phyloP scores from a whole-genome alignment of 2,888 invertebrate genomes.

The Octodonta nipae region DNA sequence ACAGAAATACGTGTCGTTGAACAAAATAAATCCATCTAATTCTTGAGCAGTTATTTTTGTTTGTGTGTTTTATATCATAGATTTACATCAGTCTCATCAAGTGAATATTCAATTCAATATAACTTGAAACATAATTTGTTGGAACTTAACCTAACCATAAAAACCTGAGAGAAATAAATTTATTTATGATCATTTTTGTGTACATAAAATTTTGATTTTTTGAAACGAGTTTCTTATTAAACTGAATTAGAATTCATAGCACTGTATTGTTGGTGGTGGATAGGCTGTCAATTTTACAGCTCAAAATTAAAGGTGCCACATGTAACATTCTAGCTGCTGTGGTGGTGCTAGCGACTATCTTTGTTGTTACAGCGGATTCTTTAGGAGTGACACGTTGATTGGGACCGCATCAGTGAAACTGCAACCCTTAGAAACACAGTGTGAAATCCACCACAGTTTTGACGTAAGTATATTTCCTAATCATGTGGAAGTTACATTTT shows the following conservation, averaged over 20 bases:
- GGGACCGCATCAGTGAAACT: slow-evolving; percentile 76
- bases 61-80: no score
- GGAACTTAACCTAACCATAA: no score
- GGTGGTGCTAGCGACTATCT: slow-evolving; percentile 31
- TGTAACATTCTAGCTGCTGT: slow-evolving; percentile 30
- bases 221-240: no score
- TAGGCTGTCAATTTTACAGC: slow-evolving; percentile 7
- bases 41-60: no score
- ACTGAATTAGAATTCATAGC: no score
- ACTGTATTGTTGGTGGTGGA: slow-evolving; percentile 8
- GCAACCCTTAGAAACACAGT: slow-evolving; percentile 75
- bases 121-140: no score
- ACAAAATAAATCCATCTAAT: no score
- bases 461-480: slow-evolving; percentile 71
- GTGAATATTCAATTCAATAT: no score
- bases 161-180: no score
- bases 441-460: slow-evolving; percentile 81
- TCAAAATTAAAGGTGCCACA: slow-evolving; percentile 24
- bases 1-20: no score
- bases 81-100: no score
- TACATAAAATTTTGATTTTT: neutral
- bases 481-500: no score
- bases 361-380: slow-evolving; percentile 81
- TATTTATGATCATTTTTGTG: neutral
- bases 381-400: slow-evolving; percentile 73